phyloP scores from a whole-genome alignment of 1,140 invertebrate genomes.

The Drosophila willistoni region DNA sequence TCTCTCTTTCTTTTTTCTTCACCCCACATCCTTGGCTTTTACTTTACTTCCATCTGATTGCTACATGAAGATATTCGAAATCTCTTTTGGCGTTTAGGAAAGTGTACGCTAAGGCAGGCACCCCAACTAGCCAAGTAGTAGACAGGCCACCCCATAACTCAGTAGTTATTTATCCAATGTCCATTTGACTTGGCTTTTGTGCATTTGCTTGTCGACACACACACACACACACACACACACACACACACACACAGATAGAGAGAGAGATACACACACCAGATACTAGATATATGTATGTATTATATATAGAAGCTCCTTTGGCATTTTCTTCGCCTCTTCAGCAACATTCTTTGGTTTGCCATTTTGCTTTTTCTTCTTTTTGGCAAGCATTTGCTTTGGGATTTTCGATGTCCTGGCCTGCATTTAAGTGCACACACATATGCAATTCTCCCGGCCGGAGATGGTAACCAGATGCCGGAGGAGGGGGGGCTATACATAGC shows the following conservation, averaged over 20 bases:
- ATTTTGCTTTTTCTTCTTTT: conserved; percentile 46
- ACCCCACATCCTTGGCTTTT: conserved; percentile 7
- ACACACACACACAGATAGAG: background rate
- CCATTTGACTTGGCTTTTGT: conserved; percentile 72
- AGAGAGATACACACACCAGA: background rate
- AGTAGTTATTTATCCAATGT: conserved; percentile 79
- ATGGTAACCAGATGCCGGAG: background rate
- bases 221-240: background rate
- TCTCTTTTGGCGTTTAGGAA: conserved; percentile 50
- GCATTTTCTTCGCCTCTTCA: conserved; percentile 45
- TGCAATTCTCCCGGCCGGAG: background rate
- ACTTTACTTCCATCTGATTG: conserved; percentile 56
- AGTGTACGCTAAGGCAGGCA: conserved; percentile 37
- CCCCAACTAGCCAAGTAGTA: conserved; percentile 44
- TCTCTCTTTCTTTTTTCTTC: conserved; percentile 4
- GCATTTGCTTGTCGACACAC: conserved; percentile 44
- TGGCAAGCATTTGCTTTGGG: conserved; percentile 67
- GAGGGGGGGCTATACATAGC: too few species aligned
- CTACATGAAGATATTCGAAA: conserved; percentile 76
- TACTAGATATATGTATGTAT: background rate
- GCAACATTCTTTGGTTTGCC: conserved; percentile 20
- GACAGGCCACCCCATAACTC: conserved; percentile 66
- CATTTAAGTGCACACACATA: conserved; percentile 59
- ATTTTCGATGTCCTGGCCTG: conserved; percentile 61
- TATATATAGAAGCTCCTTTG: conserved; percentile 23